phyloP scores from a whole-genome alignment of 2,888 invertebrate genomes.

The Mycalesis mineus region DNA sequence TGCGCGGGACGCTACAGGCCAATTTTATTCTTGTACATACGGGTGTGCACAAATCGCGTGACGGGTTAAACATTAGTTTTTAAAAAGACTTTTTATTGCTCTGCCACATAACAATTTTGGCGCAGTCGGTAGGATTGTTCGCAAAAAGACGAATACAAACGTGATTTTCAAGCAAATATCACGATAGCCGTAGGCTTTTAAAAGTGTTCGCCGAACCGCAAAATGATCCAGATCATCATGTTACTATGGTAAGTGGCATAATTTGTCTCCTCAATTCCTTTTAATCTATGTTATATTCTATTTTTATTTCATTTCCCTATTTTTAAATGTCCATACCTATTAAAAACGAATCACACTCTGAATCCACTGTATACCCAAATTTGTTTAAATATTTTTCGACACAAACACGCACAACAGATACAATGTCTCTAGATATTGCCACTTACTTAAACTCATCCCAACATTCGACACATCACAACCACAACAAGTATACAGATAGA shows the following conservation, averaged over 20 bases:
- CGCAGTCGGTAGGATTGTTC: not conserved
- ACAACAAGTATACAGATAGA: constrained; percentile 22
- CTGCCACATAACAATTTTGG: no score
- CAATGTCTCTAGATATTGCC: not conserved
- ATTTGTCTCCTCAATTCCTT: not conserved
- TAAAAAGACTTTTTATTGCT: no score
- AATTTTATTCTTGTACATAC: no score
- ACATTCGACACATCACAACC: constrained; percentile 18
- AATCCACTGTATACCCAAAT: not conserved
- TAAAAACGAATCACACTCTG: not conserved
- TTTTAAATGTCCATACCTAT: not conserved
- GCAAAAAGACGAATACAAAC: not conserved
- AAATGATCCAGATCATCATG: not conserved
- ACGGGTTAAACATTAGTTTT: no score
- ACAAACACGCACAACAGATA: not conserved
- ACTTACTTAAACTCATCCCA: constrained; percentile 14
- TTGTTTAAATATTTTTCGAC: not conserved
- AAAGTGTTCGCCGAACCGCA: not conserved
- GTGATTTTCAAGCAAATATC: no score
- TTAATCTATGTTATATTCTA: not conserved
- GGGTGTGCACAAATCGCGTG: no score
- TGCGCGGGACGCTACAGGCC: no score
- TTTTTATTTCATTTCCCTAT: not conserved
- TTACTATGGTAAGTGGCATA: not conserved
- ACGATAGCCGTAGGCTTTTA: not conserved